These are phyloP conservation scores for Rhyacophila evoluta DNA, from an alignment of 2,888 invertebrate genomes.

Conservation along the genomic window DNA sequence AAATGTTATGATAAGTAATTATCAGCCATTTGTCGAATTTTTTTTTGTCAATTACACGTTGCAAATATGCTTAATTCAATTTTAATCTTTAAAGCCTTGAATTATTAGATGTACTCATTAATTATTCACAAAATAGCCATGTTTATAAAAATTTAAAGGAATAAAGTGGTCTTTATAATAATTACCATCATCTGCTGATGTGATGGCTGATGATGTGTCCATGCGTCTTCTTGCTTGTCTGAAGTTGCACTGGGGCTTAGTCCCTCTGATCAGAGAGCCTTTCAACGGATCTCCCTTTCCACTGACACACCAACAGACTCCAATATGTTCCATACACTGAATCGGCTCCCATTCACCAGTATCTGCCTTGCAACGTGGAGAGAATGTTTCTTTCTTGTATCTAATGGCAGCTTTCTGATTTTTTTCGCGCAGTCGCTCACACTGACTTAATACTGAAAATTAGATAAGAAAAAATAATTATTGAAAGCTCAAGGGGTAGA, in stretches of 20 bases:
- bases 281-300: conserved; percentile 84
- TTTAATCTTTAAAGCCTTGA: too few species aligned
- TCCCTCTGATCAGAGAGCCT: conserved; percentile 82
- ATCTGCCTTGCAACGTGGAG: conserved; percentile 79
- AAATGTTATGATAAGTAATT: too few species aligned
- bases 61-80: too few species aligned
- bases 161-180: too few species aligned
- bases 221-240: conserved; percentile 78
- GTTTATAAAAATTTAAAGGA: too few species aligned
- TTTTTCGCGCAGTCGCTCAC: conserved; percentile 83
- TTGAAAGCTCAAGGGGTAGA: too few species aligned
- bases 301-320: conserved; percentile 90
- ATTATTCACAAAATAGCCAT: too few species aligned
- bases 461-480: too few species aligned
- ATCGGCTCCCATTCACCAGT: conserved; percentile 85
- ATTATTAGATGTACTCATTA: too few species aligned
- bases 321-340: conserved; percentile 78
- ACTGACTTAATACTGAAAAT: conserved; percentile 79
- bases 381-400: conserved; percentile 80
- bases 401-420: conserved; percentile 80
- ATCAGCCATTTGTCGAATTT: too few species aligned
- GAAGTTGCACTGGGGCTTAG: conserved; percentile 83
- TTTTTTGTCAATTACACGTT: too few species aligned
- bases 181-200: conserved; percentile 57
- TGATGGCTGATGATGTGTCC: conserved; percentile 57